Percentiles rank a stretch among this genome's conserved stretches.
Evolutionary conservation across 2,113 vertebrate species (phyloP).

Genomic region (Rhabdornis inornatus): DNA sequence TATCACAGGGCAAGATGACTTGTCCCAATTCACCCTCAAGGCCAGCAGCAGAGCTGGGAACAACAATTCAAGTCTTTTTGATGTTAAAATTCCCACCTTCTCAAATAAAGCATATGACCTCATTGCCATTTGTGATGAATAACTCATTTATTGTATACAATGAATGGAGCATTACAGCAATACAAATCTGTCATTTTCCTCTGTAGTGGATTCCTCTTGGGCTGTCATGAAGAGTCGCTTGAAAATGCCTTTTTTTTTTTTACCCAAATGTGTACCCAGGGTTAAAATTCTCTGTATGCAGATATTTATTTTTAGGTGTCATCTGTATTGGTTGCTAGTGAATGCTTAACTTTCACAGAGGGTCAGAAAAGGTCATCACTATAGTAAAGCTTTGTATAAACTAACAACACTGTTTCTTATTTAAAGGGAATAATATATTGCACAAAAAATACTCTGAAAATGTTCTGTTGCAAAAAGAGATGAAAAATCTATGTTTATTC

Average conservation of each 20-base stretch:
- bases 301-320: slow-evolving; percentile 63
- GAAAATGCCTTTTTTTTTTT: slow-evolving; percentile 1
- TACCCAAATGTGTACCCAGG: not conserved
- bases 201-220: slow-evolving; percentile 10
- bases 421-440: slow-evolving; percentile 31
- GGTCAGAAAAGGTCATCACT: slow-evolving; percentile 10
- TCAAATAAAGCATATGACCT: not conserved
- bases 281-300: slow-evolving; percentile 49
- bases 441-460: not conserved
- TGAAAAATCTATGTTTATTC: slow-evolving; percentile 34
- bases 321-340: not conserved
- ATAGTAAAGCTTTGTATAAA: slow-evolving; percentile 52
- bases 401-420: slow-evolving; percentile 30
- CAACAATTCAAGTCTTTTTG: not conserved
- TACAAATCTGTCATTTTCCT: not conserved
- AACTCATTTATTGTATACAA: not conserved
- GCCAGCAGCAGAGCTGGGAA: not conserved
- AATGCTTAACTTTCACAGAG: slow-evolving; percentile 40
- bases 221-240: not conserved
- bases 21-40: not conserved
- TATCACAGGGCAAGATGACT: not conserved
- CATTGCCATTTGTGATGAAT: not conserved
- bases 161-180: not conserved
- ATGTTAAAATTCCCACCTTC: not conserved
- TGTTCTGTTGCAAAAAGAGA: slow-evolving; percentile 15